phyloP scores from a whole-genome alignment of 1,140 invertebrate species.

The Carposina sasakii region DNA sequence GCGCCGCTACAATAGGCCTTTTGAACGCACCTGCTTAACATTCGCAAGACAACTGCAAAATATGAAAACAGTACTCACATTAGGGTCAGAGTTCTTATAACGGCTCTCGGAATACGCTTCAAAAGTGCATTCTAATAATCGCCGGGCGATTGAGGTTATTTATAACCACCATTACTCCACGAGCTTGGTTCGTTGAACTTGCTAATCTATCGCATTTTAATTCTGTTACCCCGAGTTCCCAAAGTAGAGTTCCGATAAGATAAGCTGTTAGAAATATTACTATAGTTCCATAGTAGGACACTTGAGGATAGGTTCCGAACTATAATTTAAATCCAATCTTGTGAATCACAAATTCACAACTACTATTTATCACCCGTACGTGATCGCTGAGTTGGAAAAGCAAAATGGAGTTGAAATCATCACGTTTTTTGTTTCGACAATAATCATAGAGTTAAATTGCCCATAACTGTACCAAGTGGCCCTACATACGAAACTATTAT shows the following conservation, averaged over 20 bases:
- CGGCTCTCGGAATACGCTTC: slow-evolving; percentile 20
- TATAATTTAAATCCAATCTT: background rate
- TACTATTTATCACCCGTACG: background rate
- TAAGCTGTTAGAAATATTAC: no score
- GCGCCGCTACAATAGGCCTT: slow-evolving; percentile 16
- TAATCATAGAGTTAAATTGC: slow-evolving; percentile 31
- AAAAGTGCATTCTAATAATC: slow-evolving; percentile 29
- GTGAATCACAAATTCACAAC: background rate
- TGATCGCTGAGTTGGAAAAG: slow-evolving; percentile 25
- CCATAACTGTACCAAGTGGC: no score
- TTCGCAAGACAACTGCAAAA: slow-evolving; percentile 7
- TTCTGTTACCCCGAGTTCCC: slow-evolving; percentile 23
- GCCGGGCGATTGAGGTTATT: slow-evolving; percentile 36
- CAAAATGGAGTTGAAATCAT: slow-evolving; percentile 16
- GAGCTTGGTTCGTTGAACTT: slow-evolving; percentile 33
- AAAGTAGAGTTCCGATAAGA: slow-evolving; percentile 33
- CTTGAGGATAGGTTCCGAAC: no score
- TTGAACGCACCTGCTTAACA: slow-evolving; percentile 13
- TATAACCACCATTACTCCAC: slow-evolving; percentile 33
- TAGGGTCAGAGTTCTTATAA: slow-evolving; percentile 18
- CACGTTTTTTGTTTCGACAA: slow-evolving; percentile 25
- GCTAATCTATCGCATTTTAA: slow-evolving; percentile 31
- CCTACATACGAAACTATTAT: no score
- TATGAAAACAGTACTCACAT: background rate
- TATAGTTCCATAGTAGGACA: no score